phyloP scores from a whole-genome alignment of 2,888 invertebrate species.

The Epistrophe grossulariae region DNA sequence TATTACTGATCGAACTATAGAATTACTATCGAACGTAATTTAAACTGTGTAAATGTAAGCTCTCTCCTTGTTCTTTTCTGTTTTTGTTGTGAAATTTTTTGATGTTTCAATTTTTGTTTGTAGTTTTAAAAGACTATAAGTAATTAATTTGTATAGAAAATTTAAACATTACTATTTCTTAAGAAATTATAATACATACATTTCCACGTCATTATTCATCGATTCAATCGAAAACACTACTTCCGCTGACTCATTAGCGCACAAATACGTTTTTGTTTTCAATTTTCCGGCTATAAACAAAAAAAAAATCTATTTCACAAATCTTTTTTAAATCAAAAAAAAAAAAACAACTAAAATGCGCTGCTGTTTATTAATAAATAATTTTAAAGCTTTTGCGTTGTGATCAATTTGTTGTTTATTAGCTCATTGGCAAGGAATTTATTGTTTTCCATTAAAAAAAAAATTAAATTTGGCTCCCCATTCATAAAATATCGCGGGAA shows the following conservation, averaged over 20 bases:
- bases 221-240: background rate
- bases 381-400: conserved; percentile 19
- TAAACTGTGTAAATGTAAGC: no score
- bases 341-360: background rate
- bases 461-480: conserved; percentile 45
- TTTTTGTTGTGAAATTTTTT: no score
- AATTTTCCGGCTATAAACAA: background rate
- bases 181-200: no score
- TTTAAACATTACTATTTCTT: no score
- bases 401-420: conserved; percentile 33
- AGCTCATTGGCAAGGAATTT: conserved; percentile 34
- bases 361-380: conserved; percentile 34
- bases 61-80: no score
- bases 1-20: no score
- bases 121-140: no score
- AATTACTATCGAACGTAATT: no score
- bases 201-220: background rate
- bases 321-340: background rate
- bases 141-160: no score
- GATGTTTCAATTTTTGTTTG: no score
- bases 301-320: background rate
- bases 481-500: conserved; percentile 50
- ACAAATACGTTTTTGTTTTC: background rate
- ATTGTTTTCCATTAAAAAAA: conserved; percentile 27
- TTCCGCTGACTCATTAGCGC: background rate